Percentiles rank a stretch among this genome's conserved stretches.
Evolutionary conservation across 1,140 invertebrate genomes (phyloP).

Genomic region (Sweltsa coloradensis): DNA sequence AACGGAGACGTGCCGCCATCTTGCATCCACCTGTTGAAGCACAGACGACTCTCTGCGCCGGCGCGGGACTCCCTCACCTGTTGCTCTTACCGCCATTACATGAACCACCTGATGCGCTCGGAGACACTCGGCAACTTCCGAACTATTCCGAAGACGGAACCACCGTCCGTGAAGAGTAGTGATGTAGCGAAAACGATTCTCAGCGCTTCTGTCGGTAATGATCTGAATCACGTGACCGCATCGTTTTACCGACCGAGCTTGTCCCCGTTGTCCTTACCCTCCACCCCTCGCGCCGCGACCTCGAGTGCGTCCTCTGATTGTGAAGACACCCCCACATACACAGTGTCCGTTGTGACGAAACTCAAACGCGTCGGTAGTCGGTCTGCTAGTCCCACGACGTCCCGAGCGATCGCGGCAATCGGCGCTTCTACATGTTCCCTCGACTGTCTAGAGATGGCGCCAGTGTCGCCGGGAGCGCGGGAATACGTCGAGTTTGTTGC

Average conservation of each 20-base stretch:
- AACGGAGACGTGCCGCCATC: too few species aligned
- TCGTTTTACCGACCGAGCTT: neutral
- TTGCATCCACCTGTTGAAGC: too few species aligned
- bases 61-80: slow-evolving; percentile 24
- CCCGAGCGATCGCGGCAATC: neutral
- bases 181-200: slow-evolving; percentile 14
- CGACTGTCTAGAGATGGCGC: neutral
- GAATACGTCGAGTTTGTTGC: neutral
- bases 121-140: slow-evolving; percentile 20
- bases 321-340: too few species aligned
- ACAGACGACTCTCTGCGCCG: too few species aligned
- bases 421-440: neutral
- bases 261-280: neutral
- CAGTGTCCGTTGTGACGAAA: too few species aligned
- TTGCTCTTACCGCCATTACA: slow-evolving; percentile 27
- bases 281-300: neutral
- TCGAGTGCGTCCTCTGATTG: too few species aligned
- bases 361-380: too few species aligned
- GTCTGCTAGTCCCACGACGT: neutral
- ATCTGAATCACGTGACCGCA: neutral
- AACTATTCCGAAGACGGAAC: slow-evolving; percentile 19
- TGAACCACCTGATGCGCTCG: slow-evolving; percentile 20
- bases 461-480: neutral
- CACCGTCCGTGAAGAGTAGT: slow-evolving; percentile 11
- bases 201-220: neutral